Percentiles rank a stretch among this genome's conserved stretches.
Conservation (phyloP, 1,140 invertebrate species). For the Lineus longissimus region DNA sequence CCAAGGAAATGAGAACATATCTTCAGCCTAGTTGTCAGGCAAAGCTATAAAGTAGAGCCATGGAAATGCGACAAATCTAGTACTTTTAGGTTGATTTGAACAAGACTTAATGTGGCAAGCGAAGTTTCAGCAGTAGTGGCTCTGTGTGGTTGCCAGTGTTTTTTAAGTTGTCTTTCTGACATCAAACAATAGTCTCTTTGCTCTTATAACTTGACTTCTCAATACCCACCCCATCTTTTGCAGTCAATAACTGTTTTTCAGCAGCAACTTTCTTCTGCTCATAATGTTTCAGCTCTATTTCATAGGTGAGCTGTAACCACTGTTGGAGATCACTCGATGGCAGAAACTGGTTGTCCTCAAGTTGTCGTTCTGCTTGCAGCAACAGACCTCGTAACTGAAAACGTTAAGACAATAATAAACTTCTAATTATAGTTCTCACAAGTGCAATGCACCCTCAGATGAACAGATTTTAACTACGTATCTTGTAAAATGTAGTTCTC, state of each 20-base stretch:
- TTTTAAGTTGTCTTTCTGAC: no score
- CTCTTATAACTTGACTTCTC: no score
- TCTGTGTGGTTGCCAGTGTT: no score
- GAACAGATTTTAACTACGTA: neutral
- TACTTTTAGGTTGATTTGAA: no score
- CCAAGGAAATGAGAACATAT: no score
- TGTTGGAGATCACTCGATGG: conserved; percentile 82
- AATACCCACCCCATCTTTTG: conserved; percentile 77
- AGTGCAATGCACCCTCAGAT: neutral
- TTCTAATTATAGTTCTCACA: neutral
- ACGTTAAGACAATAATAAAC: neutral
- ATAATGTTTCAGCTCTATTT: conserved; percentile 85
- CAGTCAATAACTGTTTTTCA: conserved; percentile 79
- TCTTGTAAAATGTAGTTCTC: neutral
- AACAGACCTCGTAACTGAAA: conserved; percentile 65
- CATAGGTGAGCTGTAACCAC: conserved; percentile 91
- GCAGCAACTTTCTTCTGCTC: conserved; percentile 79
- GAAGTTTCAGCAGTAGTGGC: no score
- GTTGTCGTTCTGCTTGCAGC: conserved; percentile 78
- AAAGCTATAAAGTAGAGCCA: no score
- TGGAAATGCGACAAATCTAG: no score
- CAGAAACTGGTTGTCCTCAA: conserved; percentile 72
- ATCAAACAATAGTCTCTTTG: no score
- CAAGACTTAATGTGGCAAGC: no score
- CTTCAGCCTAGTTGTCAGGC: no score